A percentile compares a stretch with the other conserved stretches of the same genome.
Conservation (phyloP, 2,888 invertebrate species). For the Cataglyphis rosenhaueri region DNA sequence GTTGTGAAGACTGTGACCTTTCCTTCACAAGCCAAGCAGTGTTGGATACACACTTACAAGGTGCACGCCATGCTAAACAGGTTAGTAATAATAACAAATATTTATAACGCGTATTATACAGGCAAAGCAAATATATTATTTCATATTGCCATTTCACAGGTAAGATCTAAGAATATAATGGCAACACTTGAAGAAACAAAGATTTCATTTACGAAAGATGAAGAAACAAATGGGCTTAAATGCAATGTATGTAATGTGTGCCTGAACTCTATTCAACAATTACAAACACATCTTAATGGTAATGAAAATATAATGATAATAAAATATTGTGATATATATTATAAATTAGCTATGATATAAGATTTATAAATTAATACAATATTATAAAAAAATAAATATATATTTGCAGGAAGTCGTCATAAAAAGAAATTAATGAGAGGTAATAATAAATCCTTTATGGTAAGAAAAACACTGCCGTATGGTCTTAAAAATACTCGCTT, state of each 20-base stretch:
- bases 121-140: not conserved
- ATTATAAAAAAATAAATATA: conserved; percentile 22
- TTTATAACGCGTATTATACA: not conserved
- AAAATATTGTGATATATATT: conserved; percentile 15
- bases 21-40: conserved; percentile 86
- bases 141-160: conserved; percentile 68
- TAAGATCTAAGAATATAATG: conserved; percentile 83
- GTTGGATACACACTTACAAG: conserved; percentile 85
- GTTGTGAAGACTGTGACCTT: conserved; percentile 85
- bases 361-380: not conserved
- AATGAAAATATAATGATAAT: conserved; percentile 66
- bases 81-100: conserved; percentile 65
- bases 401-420: conserved; percentile 82
- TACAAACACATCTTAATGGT: conserved; percentile 85
- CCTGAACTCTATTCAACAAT: conserved; percentile 86
- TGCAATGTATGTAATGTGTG: conserved; percentile 86
- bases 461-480: conserved; percentile 77
- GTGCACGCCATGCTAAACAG: conserved; percentile 84
- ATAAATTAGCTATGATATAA: not conserved
- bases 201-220: conserved; percentile 82
- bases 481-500: conserved; percentile 81
- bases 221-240: conserved; percentile 83
- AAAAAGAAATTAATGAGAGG: conserved; percentile 84
- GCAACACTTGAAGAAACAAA: conserved; percentile 83
- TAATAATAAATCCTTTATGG: conserved; percentile 81